Conservation (phyloP, 2,888 invertebrate genomes). For the Drosophila falleni region DNA sequence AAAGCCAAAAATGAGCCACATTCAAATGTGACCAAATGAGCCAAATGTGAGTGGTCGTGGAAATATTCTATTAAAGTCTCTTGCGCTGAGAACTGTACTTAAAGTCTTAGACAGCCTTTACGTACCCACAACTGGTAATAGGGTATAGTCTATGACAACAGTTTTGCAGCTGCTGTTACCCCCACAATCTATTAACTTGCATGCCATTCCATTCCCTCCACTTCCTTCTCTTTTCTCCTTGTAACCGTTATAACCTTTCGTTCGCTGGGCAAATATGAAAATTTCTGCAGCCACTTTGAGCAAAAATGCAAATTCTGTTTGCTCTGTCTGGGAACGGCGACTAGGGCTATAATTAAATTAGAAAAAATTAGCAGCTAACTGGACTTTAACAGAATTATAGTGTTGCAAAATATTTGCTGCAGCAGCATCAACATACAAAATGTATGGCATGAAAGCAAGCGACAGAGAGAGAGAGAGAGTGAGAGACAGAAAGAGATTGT, state of each 20-base stretch:
- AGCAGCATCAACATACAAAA: constrained; percentile 29
- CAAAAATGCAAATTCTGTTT: constrained; percentile 62
- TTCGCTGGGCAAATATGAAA: constrained; percentile 44
- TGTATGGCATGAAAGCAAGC: not conserved
- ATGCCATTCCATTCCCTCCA: not conserved
- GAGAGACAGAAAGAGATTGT: not conserved
- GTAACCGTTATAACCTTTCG: constrained; percentile 1
- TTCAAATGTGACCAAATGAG: too few species aligned
- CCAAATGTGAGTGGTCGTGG: too few species aligned
- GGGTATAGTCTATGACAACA: constrained; percentile 16
- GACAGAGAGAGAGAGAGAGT: not conserved
- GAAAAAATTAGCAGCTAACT: constrained; percentile 65
- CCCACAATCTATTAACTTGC: constrained; percentile 31
- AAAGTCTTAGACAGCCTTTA: not conserved
- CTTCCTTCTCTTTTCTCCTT: not conserved
- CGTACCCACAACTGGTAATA: not conserved
- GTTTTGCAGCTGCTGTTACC: constrained; percentile 32
- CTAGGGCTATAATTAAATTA: constrained; percentile 61
- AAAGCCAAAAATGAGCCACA: too few species aligned
- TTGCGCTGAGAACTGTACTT: not conserved
- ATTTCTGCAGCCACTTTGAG: constrained; percentile 54
- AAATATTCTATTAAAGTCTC: too few species aligned
- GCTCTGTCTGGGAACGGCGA: constrained; percentile 20
- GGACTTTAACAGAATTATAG: constrained; percentile 60
- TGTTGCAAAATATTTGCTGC: constrained; percentile 49